Conservation (phyloP, 2,888 invertebrate genomes). For the Alviniconcha strummeri region DNA sequence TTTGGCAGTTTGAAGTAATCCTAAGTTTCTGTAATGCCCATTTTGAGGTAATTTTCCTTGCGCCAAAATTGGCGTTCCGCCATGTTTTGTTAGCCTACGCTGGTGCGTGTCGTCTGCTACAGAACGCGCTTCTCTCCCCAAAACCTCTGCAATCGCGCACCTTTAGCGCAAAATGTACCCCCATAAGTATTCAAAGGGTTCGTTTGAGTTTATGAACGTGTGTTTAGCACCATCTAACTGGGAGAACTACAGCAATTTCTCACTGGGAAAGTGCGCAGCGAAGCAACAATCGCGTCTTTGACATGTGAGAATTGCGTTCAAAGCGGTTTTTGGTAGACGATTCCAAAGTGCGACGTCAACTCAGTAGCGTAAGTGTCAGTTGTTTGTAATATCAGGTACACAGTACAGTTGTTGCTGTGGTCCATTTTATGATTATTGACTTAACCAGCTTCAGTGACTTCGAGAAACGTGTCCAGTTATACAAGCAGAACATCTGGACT, state of each 20-base stretch:
- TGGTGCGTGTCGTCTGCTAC: constrained; percentile 32
- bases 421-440: constrained; percentile 31
- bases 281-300: too few species aligned
- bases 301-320: neutral
- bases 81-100: constrained; percentile 25
- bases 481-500: constrained; percentile 73
- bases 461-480: constrained; percentile 69
- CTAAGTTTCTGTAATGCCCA: neutral
- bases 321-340: neutral
- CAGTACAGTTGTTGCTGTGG: neutral
- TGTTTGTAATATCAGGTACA: too few species aligned
- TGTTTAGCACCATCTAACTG: too few species aligned
- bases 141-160: too few species aligned
- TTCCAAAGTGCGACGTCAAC: neutral
- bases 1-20: neutral
- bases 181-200: too few species aligned
- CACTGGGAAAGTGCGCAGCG: too few species aligned
- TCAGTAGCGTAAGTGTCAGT: too few species aligned
- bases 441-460: constrained; percentile 68
- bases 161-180: too few species aligned
- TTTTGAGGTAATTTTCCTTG: constrained; percentile 1
- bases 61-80: constrained; percentile 28
- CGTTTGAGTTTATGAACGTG: too few species aligned
- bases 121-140: too few species aligned
- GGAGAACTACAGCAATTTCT: too few species aligned